Evolutionary conservation across 2,797 vertebrate genomes (phyloP), one percentile per base, ranked within the genome.

Genomic region (Onychomys arenicola): DNA sequence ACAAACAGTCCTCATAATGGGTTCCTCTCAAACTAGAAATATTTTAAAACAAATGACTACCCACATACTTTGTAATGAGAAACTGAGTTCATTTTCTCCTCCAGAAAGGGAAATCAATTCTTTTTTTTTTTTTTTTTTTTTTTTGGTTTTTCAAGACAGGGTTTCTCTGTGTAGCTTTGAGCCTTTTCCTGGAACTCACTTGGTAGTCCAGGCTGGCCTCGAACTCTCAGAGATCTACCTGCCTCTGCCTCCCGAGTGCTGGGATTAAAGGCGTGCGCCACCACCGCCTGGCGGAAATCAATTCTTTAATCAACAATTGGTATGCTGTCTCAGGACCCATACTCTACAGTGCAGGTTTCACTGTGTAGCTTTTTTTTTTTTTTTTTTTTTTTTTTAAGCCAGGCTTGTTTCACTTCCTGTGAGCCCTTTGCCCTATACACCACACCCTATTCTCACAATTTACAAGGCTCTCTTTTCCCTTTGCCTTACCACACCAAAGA

Each of bases 351-450:
- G 0, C n/a, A 23, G 3, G 1, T 19, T 71, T 93, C 27, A 67
- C 21, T n/a, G 40, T 59, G 2, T 9, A 89, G 5, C 32, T 27
- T 12, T 49, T 59, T 71, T 52, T 23, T 7, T 52, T 49, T 49
- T 49, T 52, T 52, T n/a, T n/a, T n/a, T n/a, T n/a, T 49, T 49
- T 52, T 52, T 52, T 52, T 13, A 52, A 52, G 16, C 40, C 55
- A 86, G 4, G 46, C 57, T n/a, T 63, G 3, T 25, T 14, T 19
- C 67, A 9, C 5, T 46, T 93, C n/a, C 14, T 34, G 11, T 57
- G 23, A 6, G 6, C 29, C 92, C 17, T 85, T 29, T 11, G 69
- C 16, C 37, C 11, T 0, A 0, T 1, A 17, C 0, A 34, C 1
- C 23, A 21, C 0, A 12, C 46, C 19, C 57, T 23, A 2, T 78